Evolutionary conservation across 2,888 invertebrate species (phyloP).

Genomic region (Willowsia nigromaculata): DNA sequence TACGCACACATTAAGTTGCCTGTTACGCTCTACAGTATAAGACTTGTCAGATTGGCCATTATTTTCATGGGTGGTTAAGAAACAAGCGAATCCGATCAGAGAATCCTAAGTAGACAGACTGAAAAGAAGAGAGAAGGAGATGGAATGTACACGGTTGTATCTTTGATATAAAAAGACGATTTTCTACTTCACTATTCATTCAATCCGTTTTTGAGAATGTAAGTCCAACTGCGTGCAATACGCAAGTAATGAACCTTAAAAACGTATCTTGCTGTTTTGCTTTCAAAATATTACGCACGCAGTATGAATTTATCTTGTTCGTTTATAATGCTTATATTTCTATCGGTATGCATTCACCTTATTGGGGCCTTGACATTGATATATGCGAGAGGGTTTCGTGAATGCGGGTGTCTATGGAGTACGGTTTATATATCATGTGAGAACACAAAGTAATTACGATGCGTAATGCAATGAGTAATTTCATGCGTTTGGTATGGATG

Average conservation of each 20-base stretch:
- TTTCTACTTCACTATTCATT: slow-evolving; percentile 43
- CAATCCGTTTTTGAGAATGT: slow-evolving; percentile 5
- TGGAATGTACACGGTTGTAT: neutral
- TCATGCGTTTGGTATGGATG: neutral
- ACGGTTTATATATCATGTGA: neutral
- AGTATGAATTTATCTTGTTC: neutral
- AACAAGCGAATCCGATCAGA: slow-evolving; percentile 76
- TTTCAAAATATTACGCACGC: neutral
- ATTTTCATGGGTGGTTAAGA: slow-evolving; percentile 78
- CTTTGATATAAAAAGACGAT: slow-evolving; percentile 32
- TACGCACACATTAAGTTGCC: neutral
- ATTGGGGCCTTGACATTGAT: slow-evolving; percentile 39
- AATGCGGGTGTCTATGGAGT: neutral
- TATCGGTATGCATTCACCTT: neutral
- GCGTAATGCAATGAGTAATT: slow-evolving; percentile 19
- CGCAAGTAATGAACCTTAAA: slow-evolving; percentile 47
- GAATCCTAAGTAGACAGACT: slow-evolving; percentile 38
- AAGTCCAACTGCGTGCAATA: slow-evolving; percentile 14
- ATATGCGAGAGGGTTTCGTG: neutral
- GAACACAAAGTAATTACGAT: slow-evolving; percentile 30
- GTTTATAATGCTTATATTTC: neutral
- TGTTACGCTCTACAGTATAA: neutral
- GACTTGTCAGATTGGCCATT: slow-evolving; percentile 74
- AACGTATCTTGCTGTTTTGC: slow-evolving; percentile 29
- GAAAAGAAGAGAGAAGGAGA: neutral